A percentile compares a stretch with the other conserved stretches of the same genome.
Evolutionary conservation across 2,888 invertebrate species (phyloP).

Genomic region (Osmoderma eremita): DNA sequence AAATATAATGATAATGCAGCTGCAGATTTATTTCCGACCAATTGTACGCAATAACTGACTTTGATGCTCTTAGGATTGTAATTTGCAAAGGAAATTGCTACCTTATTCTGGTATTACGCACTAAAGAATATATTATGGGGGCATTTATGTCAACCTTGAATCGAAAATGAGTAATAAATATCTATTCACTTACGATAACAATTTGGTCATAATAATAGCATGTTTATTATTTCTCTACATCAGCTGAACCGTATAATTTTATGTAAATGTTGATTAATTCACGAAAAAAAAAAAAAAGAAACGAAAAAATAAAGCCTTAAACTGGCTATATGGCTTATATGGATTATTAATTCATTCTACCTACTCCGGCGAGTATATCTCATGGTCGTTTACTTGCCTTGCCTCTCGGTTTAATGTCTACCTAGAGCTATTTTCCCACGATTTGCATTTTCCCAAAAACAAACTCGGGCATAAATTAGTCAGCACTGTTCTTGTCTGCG

Average conservation of each 20-base stretch:
- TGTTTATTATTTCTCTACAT: slow-evolving; percentile 11
- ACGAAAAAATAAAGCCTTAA: slow-evolving; percentile 9
- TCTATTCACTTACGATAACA: no score
- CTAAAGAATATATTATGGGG: no score
- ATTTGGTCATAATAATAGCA: slow-evolving; percentile 11
- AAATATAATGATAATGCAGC: no score
- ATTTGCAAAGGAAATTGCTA: no score
- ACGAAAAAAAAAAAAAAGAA: neutral
- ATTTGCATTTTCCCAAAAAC: slow-evolving; percentile 37
- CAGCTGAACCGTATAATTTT: slow-evolving; percentile 16
- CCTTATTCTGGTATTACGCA: no score
- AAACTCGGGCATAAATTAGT: slow-evolving; percentile 33
- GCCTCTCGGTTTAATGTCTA: slow-evolving; percentile 15
- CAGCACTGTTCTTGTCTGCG: neutral
- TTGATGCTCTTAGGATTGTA: no score
- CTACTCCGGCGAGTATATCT: slow-evolving; percentile 8
- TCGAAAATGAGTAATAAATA: no score
- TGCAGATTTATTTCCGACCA: no score
- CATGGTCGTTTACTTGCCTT: slow-evolving; percentile 33
- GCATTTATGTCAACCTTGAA: no score
- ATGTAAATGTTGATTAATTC: slow-evolving; percentile 27
- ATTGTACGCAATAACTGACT: no score
- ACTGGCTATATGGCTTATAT: slow-evolving; percentile 3
- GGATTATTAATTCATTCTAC: slow-evolving; percentile 16
- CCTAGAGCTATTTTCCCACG: slow-evolving; percentile 31